Evolutionary conservation across 1,140 invertebrate species (phyloP).

Genomic region (Hyposmocoma kahamanoa): DNA sequence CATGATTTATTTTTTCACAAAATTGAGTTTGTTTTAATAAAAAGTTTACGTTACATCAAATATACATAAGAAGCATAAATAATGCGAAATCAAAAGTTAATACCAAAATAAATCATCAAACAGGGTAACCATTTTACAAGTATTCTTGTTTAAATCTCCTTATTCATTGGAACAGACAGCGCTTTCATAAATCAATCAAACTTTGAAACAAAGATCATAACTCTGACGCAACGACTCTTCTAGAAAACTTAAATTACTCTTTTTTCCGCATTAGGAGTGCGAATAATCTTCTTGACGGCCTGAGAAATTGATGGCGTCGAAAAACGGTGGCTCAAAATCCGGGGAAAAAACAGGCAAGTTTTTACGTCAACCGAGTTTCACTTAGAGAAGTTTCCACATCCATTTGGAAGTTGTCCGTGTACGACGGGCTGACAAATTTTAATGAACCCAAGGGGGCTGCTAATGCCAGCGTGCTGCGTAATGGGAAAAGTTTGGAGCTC

Average conservation of each 20-base stretch:
- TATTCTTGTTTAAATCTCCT: too few species aligned
- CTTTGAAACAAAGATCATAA: constrained; percentile 68
- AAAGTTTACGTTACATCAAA: too few species aligned
- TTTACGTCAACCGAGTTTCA: constrained; percentile 69
- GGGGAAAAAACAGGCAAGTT: constrained; percentile 56
- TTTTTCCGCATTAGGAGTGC: constrained; percentile 68
- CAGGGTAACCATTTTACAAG: too few species aligned
- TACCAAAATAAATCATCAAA: too few species aligned
- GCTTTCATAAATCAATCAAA: constrained; percentile 67
- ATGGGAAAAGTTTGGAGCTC: constrained; percentile 65
- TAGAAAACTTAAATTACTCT: constrained; percentile 71
- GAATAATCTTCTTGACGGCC: constrained; percentile 71
- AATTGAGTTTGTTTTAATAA: too few species aligned
- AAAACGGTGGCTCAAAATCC: constrained; percentile 57
- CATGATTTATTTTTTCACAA: too few species aligned
- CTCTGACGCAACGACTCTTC: constrained; percentile 54
- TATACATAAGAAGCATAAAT: too few species aligned
- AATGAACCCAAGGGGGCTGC: constrained; percentile 66
- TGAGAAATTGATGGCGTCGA: constrained; percentile 67
- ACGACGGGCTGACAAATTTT: constrained; percentile 71
- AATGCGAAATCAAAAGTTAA: too few species aligned
- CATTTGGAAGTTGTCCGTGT: constrained; percentile 65
- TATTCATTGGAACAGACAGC: background rate
- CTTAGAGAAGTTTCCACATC: constrained; percentile 68
- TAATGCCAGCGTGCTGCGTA: constrained; percentile 64